These are phyloP conservation scores for Drymonia ruficornis DNA, from an alignment of 2,888 invertebrate genomes.

Conservation along the genomic window DNA sequence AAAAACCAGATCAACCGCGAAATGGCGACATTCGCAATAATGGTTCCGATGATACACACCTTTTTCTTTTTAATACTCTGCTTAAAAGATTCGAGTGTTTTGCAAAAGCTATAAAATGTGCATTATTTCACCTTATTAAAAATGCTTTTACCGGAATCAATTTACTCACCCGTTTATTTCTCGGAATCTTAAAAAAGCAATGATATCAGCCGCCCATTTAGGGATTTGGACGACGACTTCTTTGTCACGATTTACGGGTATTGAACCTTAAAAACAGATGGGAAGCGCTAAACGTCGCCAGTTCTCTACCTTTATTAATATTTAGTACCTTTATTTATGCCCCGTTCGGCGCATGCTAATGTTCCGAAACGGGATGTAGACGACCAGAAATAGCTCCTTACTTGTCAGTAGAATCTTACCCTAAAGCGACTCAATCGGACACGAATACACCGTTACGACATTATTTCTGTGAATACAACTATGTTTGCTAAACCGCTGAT, in stretches of 20 bases:
- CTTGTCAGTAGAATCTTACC: slow-evolving; percentile 57
- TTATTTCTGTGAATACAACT: slow-evolving; percentile 23
- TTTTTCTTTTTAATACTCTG: slow-evolving; percentile 7
- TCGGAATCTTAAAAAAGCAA: slow-evolving; percentile 1
- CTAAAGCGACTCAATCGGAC: slow-evolving; percentile 40
- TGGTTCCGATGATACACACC: slow-evolving; percentile 21
- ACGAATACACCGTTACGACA: slow-evolving; percentile 21
- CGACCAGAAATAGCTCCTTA: slow-evolving; percentile 53
- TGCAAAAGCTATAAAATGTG: not conserved
- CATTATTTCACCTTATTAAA: not conserved
- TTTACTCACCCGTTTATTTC: not conserved
- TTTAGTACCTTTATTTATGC: slow-evolving; percentile 49
- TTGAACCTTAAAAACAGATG: slow-evolving; percentile 42
- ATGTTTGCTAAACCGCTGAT: no score
- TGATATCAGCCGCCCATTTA: slow-evolving; percentile 15
- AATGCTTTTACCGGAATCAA: not conserved
- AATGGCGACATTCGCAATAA: slow-evolving; percentile 36
- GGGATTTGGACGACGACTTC: slow-evolving; percentile 23
- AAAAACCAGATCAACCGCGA: slow-evolving; percentile 43
- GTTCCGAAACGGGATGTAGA: slow-evolving; percentile 53
- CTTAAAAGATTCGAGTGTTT: not conserved
- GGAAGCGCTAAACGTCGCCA: slow-evolving; percentile 36
- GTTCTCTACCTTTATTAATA: slow-evolving; percentile 41
- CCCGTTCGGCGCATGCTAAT: slow-evolving; percentile 46
- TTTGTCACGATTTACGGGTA: slow-evolving; percentile 36